Base-by-base conservation (phyloP, 1,140 invertebrate species). In the Amyelois transitella region DNA sequence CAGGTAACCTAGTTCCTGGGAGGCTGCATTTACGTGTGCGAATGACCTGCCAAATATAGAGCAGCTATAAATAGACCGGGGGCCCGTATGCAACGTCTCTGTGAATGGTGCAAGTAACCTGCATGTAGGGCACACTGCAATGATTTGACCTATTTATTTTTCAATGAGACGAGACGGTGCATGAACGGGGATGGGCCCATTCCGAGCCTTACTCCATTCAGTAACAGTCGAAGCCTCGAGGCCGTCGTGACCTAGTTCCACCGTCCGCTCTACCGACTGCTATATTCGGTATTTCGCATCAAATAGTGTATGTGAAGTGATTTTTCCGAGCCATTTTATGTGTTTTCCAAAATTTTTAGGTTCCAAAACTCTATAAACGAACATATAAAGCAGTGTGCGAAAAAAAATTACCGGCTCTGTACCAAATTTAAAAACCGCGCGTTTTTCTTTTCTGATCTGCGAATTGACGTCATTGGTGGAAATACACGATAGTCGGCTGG, bases 31-130 rank as follows among this genome's bases (percentile, higher is more conserved):
- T 80, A 77, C 69, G 71, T 66, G 62, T 67, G 75, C 77, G 77
- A 80, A 86, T 81, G 82, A 86, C 84, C 82, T 80, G 74, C 82
- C 84, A 77, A 87, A 87, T 81, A 87, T 86, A 87, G 84, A 81
- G 64, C 84, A 69, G 64, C 79, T 87, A 87, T 77, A 77, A 75
- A 82, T 87, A 84, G 81, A 52, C 61, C 49, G 71, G 72, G 75
- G 73, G 66, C 66, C 62, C 58, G 70, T 60, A 61, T 68, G 65
- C 63, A 70, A 60, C 65, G 53, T 62, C 45, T 64, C 70, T 65
- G 64, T 80, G 80, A 83, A 76, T 86, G 75, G 77, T 76, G 79
- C 81, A 81, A 66, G 60, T 66, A 57, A 61, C 72, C 70, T 75
- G 72, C 75, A 87, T 77, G 57, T 79, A 70, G 81, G 74, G 53